A percentile compares a stretch with the other conserved stretches of the same genome.
Evolutionary conservation across 2,797 vertebrate genomes (phyloP).

Genomic region (Psittacula echo): DNA sequence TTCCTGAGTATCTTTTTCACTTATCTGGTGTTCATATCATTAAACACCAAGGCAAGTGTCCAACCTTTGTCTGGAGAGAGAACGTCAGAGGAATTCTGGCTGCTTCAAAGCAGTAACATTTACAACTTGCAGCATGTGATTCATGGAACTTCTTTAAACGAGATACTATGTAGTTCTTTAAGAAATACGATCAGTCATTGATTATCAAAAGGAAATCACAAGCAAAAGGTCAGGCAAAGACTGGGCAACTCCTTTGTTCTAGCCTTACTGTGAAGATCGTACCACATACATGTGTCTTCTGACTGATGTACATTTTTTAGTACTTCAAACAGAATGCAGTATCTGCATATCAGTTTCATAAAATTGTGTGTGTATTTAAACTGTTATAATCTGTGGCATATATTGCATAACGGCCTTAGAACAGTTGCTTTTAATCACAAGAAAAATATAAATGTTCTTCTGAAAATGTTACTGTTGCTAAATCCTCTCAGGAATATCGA

Average conservation of each 20-base stretch:
- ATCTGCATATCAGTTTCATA: background rate
- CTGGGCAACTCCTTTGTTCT: background rate
- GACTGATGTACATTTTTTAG: background rate
- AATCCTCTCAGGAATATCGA: background rate
- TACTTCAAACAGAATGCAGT: background rate
- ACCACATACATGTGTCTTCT: background rate
- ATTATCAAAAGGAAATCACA: background rate
- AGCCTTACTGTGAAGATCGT: background rate
- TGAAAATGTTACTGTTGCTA: background rate
- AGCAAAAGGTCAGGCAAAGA: background rate
- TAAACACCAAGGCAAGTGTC: background rate
- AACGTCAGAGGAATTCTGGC: background rate
- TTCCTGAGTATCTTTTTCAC: background rate
- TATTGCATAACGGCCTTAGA: background rate
- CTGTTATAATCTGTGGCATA: background rate
- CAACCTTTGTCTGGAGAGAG: background rate
- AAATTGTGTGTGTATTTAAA: background rate
- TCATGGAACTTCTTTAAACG: background rate
- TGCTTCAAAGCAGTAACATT: background rate
- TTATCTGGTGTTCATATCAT: background rate
- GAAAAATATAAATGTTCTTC: background rate
- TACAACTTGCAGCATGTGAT: background rate
- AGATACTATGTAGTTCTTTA: background rate
- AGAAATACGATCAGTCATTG: background rate
- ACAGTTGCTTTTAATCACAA: background rate